Conservation (phyloP, 2,113 vertebrate species). For the Bos javanicus region DNA sequence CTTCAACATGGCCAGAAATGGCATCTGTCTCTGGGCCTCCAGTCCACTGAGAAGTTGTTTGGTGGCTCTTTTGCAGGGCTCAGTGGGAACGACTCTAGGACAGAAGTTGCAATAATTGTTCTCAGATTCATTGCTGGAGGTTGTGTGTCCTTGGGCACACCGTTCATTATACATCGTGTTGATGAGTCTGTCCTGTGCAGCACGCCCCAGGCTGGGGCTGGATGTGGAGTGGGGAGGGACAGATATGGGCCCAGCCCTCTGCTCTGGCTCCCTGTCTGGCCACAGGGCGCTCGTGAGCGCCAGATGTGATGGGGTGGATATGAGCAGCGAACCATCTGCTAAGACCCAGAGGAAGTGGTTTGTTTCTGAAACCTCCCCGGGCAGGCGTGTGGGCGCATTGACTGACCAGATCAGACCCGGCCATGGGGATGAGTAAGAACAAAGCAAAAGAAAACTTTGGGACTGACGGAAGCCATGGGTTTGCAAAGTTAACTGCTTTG, state of each 20-base stretch:
- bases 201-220: too few relatives aligned
- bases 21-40: background rate
- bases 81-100: background rate
- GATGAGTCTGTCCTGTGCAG: background rate
- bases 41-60: background rate
- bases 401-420: background rate
- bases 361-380: background rate
- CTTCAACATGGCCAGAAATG: background rate
- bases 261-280: background rate
- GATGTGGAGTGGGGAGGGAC: rapidly evolving
- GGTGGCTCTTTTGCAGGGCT: background rate
- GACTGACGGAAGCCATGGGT: rapidly evolving
- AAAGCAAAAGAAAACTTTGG: background rate
- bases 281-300: background rate
- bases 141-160: background rate
- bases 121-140: background rate
- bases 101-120: background rate
- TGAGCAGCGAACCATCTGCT: background rate
- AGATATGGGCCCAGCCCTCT: background rate
- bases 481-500: background rate
- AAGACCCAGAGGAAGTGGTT: background rate
- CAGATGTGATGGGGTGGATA: background rate
- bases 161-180: rapidly evolving
- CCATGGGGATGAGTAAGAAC: background rate
- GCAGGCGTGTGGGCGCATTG: background rate